Evolutionary conservation across 37 sponge, comb jelly and placozoan species (phyloP), one percentile per base, ranked within the genome.

Genomic region (Amphimedon queenslandica): DNA sequence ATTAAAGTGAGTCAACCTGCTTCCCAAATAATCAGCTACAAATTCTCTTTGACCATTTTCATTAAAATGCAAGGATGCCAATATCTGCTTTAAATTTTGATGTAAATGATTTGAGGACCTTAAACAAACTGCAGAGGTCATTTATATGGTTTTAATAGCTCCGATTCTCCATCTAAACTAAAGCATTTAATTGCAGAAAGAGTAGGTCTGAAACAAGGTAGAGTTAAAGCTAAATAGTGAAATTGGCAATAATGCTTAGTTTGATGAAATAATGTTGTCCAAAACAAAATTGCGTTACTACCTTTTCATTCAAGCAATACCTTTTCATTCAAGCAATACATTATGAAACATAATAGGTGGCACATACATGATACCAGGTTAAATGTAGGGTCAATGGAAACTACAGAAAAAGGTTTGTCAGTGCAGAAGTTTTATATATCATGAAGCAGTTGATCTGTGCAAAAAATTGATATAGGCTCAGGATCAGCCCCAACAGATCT

Each of bases 131-230:
- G 80, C 80, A 35, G 69, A 1, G 1, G 71, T 21, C 55, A 4
- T 42, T 24, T 1, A 37, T 70, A 79, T 2, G 80, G 71, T 27
- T 79, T 79, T 47, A 79, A 70, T 10, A 79, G 37, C 32, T 69
- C 80, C 37, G 71, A 42, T 32, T 79, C 80, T n/a, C 80, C 80
- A 58, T 79, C 80, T 27, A 53, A 70, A 33, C 80, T 71, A 58
- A 58, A 79, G 71, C 47, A 4, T 21, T 31, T 70, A 64, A 32
- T 70, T 79, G n/a, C n/a, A n/a, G n/a, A n/a, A n/a, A n/a, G n/a
- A n/a, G n/a, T n/a, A n/a, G n/a, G n/a, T n/a, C n/a, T n/a, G 2
- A 79, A n/a, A 1, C 80, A 0, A 11, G 70, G 24, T 13, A 79
- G 25, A 31, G 64, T 79, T 5, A 71, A 79, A 11, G 79, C 71